Percentiles rank a stretch among this genome's conserved stretches.
phyloP scores from a whole-genome alignment of 1,140 invertebrate species.

The Trachymyrmex cornetzi region DNA sequence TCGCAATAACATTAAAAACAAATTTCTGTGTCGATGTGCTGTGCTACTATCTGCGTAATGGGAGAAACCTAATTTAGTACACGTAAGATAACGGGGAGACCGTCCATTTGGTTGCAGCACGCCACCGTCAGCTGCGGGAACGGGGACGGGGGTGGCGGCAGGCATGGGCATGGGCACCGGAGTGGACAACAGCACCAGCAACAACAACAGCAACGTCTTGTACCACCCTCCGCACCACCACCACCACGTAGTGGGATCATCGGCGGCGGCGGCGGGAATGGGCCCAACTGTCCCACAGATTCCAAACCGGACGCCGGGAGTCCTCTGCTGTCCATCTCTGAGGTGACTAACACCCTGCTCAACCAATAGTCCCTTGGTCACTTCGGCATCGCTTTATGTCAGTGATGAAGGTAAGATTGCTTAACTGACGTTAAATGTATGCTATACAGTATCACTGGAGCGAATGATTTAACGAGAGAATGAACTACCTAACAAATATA shows the following conservation, averaged over 20 bases:
- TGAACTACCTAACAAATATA: neutral
- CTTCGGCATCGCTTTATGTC: slow-evolving; percentile 69
- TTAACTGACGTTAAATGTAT: neutral
- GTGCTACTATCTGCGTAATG: neutral
- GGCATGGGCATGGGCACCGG: slow-evolving; percentile 78
- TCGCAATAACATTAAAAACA: neutral
- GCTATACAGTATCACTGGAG: neutral
- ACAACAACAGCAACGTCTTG: slow-evolving; percentile 81
- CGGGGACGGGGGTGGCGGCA: slow-evolving; percentile 81
- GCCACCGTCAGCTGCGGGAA: slow-evolving; percentile 82
- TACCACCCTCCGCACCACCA: slow-evolving; percentile 81
- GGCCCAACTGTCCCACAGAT: slow-evolving; percentile 86
- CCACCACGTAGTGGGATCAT: slow-evolving; percentile 81
- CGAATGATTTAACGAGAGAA: neutral
- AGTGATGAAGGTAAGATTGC: slow-evolving; percentile 72
- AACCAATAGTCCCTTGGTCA: slow-evolving; percentile 87
- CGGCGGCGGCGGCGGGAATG: slow-evolving; percentile 80
- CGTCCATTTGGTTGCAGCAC: slow-evolving; percentile 85
- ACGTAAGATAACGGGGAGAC: slow-evolving; percentile 74
- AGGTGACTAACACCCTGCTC: slow-evolving; percentile 93
- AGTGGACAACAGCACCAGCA: slow-evolving; percentile 80
- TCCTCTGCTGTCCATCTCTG: slow-evolving; percentile 94
- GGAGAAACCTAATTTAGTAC: slow-evolving; percentile 23
- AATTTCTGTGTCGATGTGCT: neutral
- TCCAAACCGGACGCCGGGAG: slow-evolving; percentile 90